Conservation (phyloP, 2,113 vertebrate genomes). For the Charadrius vociferus region DNA sequence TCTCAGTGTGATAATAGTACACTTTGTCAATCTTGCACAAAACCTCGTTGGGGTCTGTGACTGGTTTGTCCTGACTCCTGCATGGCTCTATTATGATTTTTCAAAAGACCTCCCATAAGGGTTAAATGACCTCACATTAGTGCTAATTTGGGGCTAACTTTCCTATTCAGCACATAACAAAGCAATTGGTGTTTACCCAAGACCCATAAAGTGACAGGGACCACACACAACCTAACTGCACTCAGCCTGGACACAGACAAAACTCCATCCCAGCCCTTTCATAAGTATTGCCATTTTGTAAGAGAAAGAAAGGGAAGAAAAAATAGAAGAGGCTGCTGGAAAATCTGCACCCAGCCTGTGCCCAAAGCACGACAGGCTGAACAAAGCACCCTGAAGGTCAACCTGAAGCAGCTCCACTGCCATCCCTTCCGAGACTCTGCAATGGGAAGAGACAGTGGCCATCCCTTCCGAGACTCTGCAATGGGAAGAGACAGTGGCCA, state of each 20-base stretch:
- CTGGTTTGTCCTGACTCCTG: neutral
- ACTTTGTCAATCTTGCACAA: neutral
- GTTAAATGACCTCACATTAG: slow-evolving; percentile 65
- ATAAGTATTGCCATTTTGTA: neutral
- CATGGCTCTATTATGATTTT: slow-evolving; percentile 22
- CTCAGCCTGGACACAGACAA: neutral
- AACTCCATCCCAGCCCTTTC: neutral
- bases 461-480: neutral
- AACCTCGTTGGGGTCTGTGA: neutral
- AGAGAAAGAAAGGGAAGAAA: neutral
- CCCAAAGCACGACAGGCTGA: neutral
- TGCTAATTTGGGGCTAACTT: slow-evolving; percentile 57
- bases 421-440: neutral
- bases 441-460: neutral
- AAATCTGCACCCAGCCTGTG: neutral
- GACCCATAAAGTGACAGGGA: slow-evolving; percentile 1
- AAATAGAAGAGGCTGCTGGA: neutral
- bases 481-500: neutral
- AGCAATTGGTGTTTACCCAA: slow-evolving; percentile 28
- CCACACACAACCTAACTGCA: slow-evolving; percentile 43
- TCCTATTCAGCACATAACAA: slow-evolving; percentile 62
- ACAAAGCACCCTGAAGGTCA: neutral
- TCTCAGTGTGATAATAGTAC: neutral
- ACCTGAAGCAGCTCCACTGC: neutral
- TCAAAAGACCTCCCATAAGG: slow-evolving; percentile 46